Conservation (phyloP, 2,888 invertebrate species). For the Ophion slaviceki region DNA sequence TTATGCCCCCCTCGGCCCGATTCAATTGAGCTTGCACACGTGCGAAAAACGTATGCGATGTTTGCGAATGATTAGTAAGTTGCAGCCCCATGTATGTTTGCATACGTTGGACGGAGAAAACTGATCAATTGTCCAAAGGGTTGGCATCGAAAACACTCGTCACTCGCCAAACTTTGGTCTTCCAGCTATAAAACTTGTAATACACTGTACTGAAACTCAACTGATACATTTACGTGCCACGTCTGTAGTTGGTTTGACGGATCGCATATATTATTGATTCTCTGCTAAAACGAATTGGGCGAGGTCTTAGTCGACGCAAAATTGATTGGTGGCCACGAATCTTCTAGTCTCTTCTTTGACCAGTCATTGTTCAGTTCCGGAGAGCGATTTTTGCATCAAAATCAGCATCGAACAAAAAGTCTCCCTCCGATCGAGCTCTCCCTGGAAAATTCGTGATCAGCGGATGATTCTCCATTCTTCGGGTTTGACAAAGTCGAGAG, state of each 20-base stretch:
- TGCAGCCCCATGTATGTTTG: background rate
- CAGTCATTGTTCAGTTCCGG: too few species aligned
- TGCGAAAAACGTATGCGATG: background rate
- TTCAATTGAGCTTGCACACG: slow-evolving; percentile 22
- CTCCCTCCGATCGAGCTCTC: too few species aligned
- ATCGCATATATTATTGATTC: background rate
- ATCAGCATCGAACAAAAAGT: too few species aligned
- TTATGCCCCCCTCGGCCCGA: background rate
- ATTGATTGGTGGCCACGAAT: too few species aligned
- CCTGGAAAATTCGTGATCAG: too few species aligned
- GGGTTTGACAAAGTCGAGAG: background rate
- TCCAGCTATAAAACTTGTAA: background rate
- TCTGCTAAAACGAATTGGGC: too few species aligned
- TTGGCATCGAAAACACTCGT: slow-evolving; percentile 7
- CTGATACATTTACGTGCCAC: background rate
- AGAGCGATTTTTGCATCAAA: too few species aligned
- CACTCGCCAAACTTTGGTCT: background rate
- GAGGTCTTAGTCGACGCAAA: too few species aligned
- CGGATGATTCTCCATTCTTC: too few species aligned
- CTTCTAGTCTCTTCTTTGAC: too few species aligned
- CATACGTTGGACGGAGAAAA: slow-evolving; percentile 11
- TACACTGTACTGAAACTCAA: background rate
- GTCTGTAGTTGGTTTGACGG: background rate
- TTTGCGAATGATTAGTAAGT: slow-evolving; percentile 47
- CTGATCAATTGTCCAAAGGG: slow-evolving; percentile 24